Base-by-base conservation (phyloP, 2,797 vertebrate species). In the Glossophaga mutica region DNA sequence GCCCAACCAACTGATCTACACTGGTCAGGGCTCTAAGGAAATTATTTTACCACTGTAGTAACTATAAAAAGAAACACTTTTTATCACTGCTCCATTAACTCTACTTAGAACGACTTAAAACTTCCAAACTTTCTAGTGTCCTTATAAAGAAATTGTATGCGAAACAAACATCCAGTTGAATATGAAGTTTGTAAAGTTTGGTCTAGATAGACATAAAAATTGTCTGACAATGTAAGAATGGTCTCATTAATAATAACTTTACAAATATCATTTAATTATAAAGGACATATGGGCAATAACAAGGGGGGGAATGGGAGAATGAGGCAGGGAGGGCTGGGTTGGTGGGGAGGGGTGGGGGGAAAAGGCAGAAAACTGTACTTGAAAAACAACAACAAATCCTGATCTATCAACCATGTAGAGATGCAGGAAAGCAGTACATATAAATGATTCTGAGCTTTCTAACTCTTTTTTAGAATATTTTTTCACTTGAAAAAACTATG, bases 401-500 rank as follows among this genome's bases (percentile, higher is more conserved):
- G 18, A 90, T n/a, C 62, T 57, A 71, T 78, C 70, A 78, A 21
- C 32, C 19, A 24, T 90, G 44, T 4, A 79, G 14, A 83, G 11
- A 65, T 19, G 15, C 18, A 88, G 34, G 39, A 79, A 87, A 76
- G 21, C 32, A 70, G 32, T n/a, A 37, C 76, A 52, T 24, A 91
- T 39, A 55, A 39, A 82, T 9, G 68, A 71, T 44, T 83, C 42
- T 55, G 83, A 57, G 65, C 19, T 44, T 52, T 88, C 42, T 57
- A 57, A 57, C 22, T 44, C 39, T 77, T 88, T 65, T 70, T 62
- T 10, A 79, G 52, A 79, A n/a, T 74, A 67, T 34, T 71, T 87
- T 87, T 92, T 90, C 24, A 81, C 18, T 92, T 96, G 76, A 94
- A 94, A 76, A 92, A 26, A 85, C 77, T 73, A 34, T 71, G 90